Evolutionary conservation across 2,888 invertebrate genomes (phyloP), one percentile per base, ranked within the genome.

Genomic region (Kryphioiulus occultus): DNA sequence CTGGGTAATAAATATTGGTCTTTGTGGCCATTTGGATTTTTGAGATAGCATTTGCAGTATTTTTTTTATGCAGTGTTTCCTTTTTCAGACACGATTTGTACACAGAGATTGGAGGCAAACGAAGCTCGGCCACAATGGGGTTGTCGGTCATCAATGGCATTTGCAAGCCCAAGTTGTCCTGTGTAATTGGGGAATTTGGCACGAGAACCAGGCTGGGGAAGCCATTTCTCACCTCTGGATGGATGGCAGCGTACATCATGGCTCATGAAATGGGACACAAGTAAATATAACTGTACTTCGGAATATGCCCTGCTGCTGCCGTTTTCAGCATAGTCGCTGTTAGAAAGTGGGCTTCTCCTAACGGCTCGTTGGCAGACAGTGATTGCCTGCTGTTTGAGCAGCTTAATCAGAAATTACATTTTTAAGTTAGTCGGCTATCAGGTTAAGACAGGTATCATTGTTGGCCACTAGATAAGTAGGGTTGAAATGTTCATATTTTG

Each of bases 191-290:
- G 0, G 96, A 96, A 93, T 94, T 96, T 90, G 96, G 96, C 82
- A 94, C 95, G 0, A 94, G 94, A 0, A 95, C 95, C 92, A 92
- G 94, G 83, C 94, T 95, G 90, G 95, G 96, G 85, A 94, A 95
- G 89, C 96, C 96, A 1, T 96, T 95, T 92, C 96, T 96, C 5
- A 96, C 96, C 59, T 95, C 96, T 35, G 96, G 96, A n/a, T 96
- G 96, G 91, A 95, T 95, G 26, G 95, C 96, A 86, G 95, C 96
- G 90, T 96, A 95, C 92, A 95, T 96, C 91, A 94, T 96, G 89
- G 96, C 96, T 0, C 96, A 96, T 91, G 96, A 96, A 93, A 96
- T 96, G 89, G 96, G 96, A 89, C 96, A 92, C 90, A 96, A 96
- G 96, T 96, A 93, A 93, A 93, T n/a, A n/a, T n/a, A n/a, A n/a